Evolutionary conservation across 2,797 vertebrate genomes (phyloP).

Genomic region (Margarornis squamiger): DNA sequence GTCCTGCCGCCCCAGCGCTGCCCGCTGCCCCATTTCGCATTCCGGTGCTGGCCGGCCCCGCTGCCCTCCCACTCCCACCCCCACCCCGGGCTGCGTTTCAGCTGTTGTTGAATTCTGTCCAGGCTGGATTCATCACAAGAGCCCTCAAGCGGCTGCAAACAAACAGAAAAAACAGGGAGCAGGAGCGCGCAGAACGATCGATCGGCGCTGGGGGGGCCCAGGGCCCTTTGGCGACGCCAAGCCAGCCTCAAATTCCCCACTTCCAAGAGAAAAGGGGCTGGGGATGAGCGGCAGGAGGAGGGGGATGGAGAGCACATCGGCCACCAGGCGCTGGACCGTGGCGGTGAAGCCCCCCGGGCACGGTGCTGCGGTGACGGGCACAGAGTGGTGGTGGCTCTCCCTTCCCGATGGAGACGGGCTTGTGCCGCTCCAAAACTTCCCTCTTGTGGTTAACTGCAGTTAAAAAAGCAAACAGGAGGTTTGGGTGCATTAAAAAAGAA

Average conservation of each 20-base stretch:
- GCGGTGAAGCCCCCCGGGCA: not conserved
- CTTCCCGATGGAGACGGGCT: not conserved
- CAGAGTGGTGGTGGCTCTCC: not conserved
- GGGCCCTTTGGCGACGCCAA: not conserved
- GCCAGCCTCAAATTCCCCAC: not conserved
- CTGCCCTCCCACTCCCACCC: conserved; percentile 64
- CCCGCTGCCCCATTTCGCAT: conserved; percentile 52
- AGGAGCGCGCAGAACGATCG: conserved; percentile 38
- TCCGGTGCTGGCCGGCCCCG: conserved; percentile 43
- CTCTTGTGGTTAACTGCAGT: conserved; percentile 57
- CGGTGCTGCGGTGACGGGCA: not conserved
- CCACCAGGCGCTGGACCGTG: not conserved
- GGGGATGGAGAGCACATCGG: not conserved
- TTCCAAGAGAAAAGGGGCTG: not conserved
- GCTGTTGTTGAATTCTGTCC: conserved; percentile 62
- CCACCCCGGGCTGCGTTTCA: conserved; percentile 57
- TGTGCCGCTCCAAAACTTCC: conserved; percentile 34
- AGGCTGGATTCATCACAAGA: conserved; percentile 66
- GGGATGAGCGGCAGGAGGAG: not conserved
- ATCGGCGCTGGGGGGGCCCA: conserved; percentile 1
- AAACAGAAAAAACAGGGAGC: conserved; percentile 48
- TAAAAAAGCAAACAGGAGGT: conserved; percentile 40
- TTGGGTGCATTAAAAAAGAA: not conserved
- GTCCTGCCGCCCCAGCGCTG: not conserved
- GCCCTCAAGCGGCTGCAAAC: conserved; percentile 65